These are phyloP conservation scores for Clepsis dumicolana DNA, from an alignment of 2,888 invertebrate genomes.

Conservation along the genomic window DNA sequence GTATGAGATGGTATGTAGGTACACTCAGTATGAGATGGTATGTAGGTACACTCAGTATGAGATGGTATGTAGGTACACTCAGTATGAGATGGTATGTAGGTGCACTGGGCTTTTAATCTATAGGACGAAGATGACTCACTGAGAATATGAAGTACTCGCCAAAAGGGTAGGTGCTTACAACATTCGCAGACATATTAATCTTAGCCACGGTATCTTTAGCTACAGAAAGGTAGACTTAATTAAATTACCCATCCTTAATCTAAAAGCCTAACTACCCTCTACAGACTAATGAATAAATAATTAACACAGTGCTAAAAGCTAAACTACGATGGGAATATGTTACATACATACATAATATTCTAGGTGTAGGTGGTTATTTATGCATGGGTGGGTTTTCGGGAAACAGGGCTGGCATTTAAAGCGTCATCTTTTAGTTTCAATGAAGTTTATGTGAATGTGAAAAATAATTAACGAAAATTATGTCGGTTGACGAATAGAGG, in stretches of 20 bases:
- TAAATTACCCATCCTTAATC: conserved; percentile 6
- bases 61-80: too few species aligned
- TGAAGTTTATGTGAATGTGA: too few species aligned
- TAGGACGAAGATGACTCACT: too few species aligned
- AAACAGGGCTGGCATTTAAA: background rate
- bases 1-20: too few species aligned
- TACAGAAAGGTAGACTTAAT: conserved; percentile 4
- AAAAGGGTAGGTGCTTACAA: too few species aligned
- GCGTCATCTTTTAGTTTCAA: background rate
- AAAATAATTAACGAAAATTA: too few species aligned
- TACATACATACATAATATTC: background rate
- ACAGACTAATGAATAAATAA: conserved; percentile 20
- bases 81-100: too few species aligned
- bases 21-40: too few species aligned
- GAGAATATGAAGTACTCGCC: too few species aligned
- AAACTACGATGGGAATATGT: background rate
- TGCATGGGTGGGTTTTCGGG: background rate
- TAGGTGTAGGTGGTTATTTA: conserved; percentile 3
- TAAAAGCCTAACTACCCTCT: conserved; percentile 22
- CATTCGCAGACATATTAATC: background rate
- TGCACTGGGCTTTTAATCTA: too few species aligned
- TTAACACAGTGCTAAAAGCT: conserved; percentile 10
- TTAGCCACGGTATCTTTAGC: background rate
- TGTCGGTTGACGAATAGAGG: too few species aligned
- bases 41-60: too few species aligned